Evolutionary conservation across 2,113 vertebrate genomes (phyloP), one percentile per base, ranked within the genome.

Genomic region (Podocnemis expansa): DNA sequence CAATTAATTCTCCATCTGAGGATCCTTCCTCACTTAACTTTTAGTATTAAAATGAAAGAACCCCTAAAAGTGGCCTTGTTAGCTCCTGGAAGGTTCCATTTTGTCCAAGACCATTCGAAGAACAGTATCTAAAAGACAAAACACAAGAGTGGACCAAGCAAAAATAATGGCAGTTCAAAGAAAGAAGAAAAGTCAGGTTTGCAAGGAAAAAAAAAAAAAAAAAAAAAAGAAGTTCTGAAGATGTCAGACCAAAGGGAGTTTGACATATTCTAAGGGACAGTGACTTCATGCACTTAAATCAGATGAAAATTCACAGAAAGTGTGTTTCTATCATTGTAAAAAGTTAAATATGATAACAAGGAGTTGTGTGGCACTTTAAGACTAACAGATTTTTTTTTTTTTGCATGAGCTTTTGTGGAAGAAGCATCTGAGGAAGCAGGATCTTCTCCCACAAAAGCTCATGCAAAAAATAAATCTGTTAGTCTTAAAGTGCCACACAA

Each of bases 141-240:
- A 80, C 6, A 41, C 24, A 38, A 1, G 79, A 73, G 38, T 16
- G 84, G 31, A 78, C 8, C 78, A 78, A 89, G 91, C 56, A 8
- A 80, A 84, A 43, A 60, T 60, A 94, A 24, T 8, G 58, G 31
- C 41, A 87, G 14, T 49, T 70, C 80, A 81, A 89, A 43, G 89
- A 86, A 4, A 88, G 93, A 41, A 55, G 85, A 67, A 47, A 95
- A 93, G 86, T 3, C 7, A 93, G 47, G 89, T 43, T 16, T 85
- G n/a, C 31, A 34, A 91, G 82, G 89, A 81, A 86, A 96, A 93
- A 29, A 94, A 49, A 87, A 45, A 90, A 81, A 86, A 96, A 93
- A 29, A 90, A 81, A 86, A 96, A 93, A 29, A 94, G 47, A 87
- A 45, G 13, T 56, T 79, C 38, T 19, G 25, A 67, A 12, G 10